Evolutionary conservation across 2,797 vertebrate genomes (phyloP).

Genomic region (Pseudotriccus pelzelni): DNA sequence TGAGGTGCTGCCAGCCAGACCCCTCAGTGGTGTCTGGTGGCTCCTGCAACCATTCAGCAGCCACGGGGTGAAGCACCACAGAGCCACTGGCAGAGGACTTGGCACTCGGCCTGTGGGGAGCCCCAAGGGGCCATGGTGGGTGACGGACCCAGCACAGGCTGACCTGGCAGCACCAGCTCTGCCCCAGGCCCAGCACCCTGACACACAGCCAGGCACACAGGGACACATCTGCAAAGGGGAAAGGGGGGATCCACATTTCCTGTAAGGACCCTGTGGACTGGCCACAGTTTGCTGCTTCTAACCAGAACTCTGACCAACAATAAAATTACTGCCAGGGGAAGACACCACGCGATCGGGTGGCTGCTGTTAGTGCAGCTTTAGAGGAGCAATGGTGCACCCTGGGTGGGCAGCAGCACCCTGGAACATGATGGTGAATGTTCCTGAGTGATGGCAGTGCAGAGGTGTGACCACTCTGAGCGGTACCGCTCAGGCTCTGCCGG

Average conservation of each 20-base stretch:
- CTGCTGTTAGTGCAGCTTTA: neutral
- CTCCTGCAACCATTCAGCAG: neutral
- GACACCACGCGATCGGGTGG: rapidly evolving
- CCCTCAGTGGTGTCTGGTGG: neutral
- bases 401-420: neutral
- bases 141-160: rapidly evolving
- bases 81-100: rapidly evolving
- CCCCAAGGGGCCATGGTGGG: neutral
- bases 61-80: neutral
- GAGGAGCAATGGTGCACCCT: neutral
- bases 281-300: neutral
- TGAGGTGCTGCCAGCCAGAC: neutral
- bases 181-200: neutral
- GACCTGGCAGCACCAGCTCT: neutral
- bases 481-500: neutral
- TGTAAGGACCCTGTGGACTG: neutral
- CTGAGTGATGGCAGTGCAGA: neutral
- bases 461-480: neutral
- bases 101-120: neutral
- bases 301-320: neutral
- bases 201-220: neutral
- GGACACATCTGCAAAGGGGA: neutral
- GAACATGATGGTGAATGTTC: neutral
- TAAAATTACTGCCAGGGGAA: neutral
- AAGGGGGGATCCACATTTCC: rapidly evolving